These are phyloP conservation scores for Muscicapa comitata DNA, from an alignment of 2,797 vertebrate species.

Conservation along the genomic window DNA sequence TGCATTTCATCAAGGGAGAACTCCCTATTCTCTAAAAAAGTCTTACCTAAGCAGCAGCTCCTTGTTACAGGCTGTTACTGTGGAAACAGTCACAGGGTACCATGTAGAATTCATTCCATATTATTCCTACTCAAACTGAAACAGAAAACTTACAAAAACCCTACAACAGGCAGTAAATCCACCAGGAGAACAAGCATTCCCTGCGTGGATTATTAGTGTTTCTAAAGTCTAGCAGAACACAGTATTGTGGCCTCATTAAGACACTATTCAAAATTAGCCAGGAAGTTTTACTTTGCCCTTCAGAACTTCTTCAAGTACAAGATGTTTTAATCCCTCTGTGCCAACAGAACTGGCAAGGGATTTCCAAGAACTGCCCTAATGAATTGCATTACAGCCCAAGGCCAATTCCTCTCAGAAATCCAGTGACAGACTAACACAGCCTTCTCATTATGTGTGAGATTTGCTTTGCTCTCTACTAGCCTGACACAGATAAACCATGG, in stretches of 20 bases:
- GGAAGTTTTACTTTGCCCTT: background rate
- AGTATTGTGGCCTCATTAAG: background rate
- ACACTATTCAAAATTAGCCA: background rate
- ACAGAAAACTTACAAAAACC: background rate
- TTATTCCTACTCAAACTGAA: background rate
- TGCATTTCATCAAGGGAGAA: background rate
- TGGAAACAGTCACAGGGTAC: conserved; percentile 19
- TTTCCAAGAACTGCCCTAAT: background rate
- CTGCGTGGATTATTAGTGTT: background rate
- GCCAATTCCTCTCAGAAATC: background rate
- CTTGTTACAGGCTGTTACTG: conserved; percentile 23
- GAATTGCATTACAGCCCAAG: background rate
- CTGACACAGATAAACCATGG: background rate
- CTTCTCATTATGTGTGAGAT: background rate
- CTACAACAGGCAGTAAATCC: background rate
- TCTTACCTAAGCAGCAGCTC: conserved; percentile 41
- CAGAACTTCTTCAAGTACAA: background rate
- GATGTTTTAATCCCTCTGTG: background rate
- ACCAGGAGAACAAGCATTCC: background rate
- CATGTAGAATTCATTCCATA: background rate
- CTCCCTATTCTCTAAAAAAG: background rate
- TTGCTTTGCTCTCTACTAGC: background rate
- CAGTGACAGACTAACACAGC: background rate
- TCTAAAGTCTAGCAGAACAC: background rate
- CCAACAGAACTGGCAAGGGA: background rate